Percentiles rank a stretch among this genome's conserved stretches.
These are phyloP conservation scores for Nyctereutes procyonoides DNA, from an alignment of 2,113 vertebrate species.

Conservation along the genomic window DNA sequence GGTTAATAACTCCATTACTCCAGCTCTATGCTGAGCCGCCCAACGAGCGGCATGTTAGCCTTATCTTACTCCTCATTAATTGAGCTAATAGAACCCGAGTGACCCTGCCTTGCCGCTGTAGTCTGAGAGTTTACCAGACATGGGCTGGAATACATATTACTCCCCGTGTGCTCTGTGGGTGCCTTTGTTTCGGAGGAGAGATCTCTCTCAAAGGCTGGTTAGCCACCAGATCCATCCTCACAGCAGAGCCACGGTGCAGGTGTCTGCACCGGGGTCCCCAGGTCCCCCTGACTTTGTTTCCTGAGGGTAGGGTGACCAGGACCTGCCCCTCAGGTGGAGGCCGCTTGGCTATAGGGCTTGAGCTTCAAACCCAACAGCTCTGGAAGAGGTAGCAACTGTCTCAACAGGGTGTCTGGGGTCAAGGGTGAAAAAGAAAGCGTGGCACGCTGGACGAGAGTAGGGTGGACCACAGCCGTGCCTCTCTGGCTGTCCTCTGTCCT, in stretches of 20 bases:
- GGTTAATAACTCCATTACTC: slow-evolving; percentile 99
- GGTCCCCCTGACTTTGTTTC: accelerated
- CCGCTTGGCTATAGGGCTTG: background rate
- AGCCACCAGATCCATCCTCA: background rate
- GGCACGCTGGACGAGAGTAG: accelerated
- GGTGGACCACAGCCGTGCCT: accelerated
- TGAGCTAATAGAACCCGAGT: slow-evolving; percentile 95
- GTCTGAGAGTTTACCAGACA: slow-evolving; percentile 89
- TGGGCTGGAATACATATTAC: slow-evolving; percentile 93
- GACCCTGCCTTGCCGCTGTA: slow-evolving; percentile 90
- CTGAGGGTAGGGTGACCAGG: accelerated
- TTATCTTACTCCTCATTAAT: slow-evolving; percentile 99
- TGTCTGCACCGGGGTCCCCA: accelerated
- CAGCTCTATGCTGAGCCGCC: slow-evolving; percentile 93
- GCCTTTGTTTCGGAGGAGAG: slow-evolving; percentile 41
- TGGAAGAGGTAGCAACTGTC: background rate
- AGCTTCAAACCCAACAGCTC: background rate
- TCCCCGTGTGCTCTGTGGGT: slow-evolving; percentile 60
- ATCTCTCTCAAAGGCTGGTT: background rate
- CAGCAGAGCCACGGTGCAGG: background rate
- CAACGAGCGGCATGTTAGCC: slow-evolving; percentile 93
- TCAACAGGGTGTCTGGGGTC: background rate
- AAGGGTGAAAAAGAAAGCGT: background rate
- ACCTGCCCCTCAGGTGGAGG: accelerated
- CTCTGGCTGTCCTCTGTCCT: too few relatives aligned